Base-by-base conservation (phyloP, 2,113 vertebrate species). In the Danionella cerebrum region DNA sequence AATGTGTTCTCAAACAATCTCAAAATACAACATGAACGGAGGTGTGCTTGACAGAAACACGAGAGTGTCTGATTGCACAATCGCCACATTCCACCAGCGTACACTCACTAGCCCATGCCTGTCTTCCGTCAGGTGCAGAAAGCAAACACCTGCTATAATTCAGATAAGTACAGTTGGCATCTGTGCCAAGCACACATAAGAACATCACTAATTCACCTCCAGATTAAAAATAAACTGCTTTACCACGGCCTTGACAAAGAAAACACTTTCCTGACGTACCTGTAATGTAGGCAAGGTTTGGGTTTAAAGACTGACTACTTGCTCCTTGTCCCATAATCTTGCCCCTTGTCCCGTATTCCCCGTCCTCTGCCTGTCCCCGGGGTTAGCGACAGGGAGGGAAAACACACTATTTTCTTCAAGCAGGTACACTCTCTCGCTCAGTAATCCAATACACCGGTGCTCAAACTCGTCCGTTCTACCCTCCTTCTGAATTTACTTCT, bases 31-130 rank as follows among this genome's bases (percentile, higher is more conserved):
- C 3, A 1, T 4, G 9, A 27, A 5, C 39, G 59, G 57, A 57
- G 70, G 75, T 72, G 16, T 64, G 70, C 6, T 16, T 14, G 9
- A 44, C 31, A 44, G 31, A 65, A 64, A 39, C 13, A 18, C 11
- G 16, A 44, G 68, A 67, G 39, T 74, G 3, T 11, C 64, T 51
- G 35, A 50, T 84, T 85, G 78, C 80, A 78, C 81, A 86, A 85
- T 83, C 80, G 16, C 74, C 59, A 71, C 82, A 86, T 87, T 85
- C 86, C 84, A 82, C 79, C 82, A 73, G 62, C 57, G 29, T n/a
- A 24, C 69, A 79, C 78, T 76, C 72, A 74, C 83, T 75, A 76
- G 82, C 54, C 72, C 75, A 73, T 66, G 69, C 76, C 73, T 80
- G 74, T 71, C 57, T 65, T 44, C 19, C 39, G 60, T 75, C 19